Conservation (phyloP, 2,888 invertebrate species). For the Marasmarcha lunaedactyla region DNA sequence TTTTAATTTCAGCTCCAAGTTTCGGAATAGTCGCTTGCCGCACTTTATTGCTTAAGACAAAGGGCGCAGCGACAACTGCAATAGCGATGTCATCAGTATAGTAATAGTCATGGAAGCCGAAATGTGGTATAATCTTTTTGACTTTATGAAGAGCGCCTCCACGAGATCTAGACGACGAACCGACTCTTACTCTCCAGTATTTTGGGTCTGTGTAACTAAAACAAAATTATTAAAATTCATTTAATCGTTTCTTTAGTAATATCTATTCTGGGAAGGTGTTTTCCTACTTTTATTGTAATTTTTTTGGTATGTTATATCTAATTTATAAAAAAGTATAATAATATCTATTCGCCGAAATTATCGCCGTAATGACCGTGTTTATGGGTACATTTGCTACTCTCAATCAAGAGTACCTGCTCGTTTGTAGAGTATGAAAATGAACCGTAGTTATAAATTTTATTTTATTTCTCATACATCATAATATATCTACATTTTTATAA, state of each 20-base stretch:
- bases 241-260: too few relatives aligned
- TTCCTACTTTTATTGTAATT: too few relatives aligned
- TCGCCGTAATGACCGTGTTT: too few relatives aligned
- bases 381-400: too few relatives aligned
- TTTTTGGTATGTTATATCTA: too few relatives aligned
- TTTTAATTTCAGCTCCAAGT: constrained; percentile 34
- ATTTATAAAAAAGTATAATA: not conserved
- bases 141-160: constrained; percentile 42
- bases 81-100: constrained; percentile 51
- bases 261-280: too few relatives aligned
- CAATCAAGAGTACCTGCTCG: too few relatives aligned
- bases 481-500: too few relatives aligned
- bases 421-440: too few relatives aligned
- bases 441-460: too few relatives aligned
- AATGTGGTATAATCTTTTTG: constrained; percentile 40
- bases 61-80: constrained; percentile 31
- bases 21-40: constrained; percentile 48
- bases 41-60: constrained; percentile 33
- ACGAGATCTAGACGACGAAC: constrained; percentile 40
- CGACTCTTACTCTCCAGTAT: constrained; percentile 50
- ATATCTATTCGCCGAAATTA: too few relatives aligned
- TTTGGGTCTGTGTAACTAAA: constrained; percentile 36
- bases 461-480: too few relatives aligned
- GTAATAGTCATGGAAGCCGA: constrained; percentile 37
- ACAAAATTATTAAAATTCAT: constrained; percentile 1